Base-by-base conservation (phyloP, 2,797 vertebrate species). In the Tenualosa thibaudeaui region DNA sequence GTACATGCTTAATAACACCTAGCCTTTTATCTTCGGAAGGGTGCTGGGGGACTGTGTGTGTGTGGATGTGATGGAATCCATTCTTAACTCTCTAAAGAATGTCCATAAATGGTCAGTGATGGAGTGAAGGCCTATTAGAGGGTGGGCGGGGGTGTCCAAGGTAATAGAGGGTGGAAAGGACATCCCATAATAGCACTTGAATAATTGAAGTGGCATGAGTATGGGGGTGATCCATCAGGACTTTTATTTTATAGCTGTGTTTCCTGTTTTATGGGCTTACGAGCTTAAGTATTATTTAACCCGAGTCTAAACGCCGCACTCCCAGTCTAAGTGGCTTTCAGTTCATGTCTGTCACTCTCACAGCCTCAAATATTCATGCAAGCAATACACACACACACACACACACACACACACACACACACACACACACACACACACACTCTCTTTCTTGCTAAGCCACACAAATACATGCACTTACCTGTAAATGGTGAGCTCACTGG, bases 211-310 rank as follows among this genome's bases (percentile, higher is more conserved):
- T 90, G 90, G 91, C 93, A 91, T 84, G 90, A 93, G 93, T 90
- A 88, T 43, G 91, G 91, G 93, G 92, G 49, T 50, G 46, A 50
- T 17, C 71, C 17, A 78, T 78, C 37, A 78, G 71, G 37, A 75
- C 26, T 81, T 81, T 50, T 75, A 68, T 82, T 51, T 82, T 83
- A 60, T 49, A 43, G 40, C 53, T 26, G 4, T 81, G 46, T 46
- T 81, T 71, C 71, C 53, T 10, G 93, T 93, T 94, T 94, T 94
- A 95, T 94, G 94, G 93, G 93, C 94, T 93, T 93, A 93, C 94
- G 87, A 86, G 93, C 93, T 78, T 93, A 94, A 96, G 94, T 94
- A 95, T 95, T 95, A 95, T 95, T 96, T 96, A 96, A 95, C 95
- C 94, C 94, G 92, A 91, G 93, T 96, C 94, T 95, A 95, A 95